Evolutionary conservation across 1,140 invertebrate species (phyloP), one percentile per base, ranked within the genome.

Genomic region (Rhyacophila brunnea): DNA sequence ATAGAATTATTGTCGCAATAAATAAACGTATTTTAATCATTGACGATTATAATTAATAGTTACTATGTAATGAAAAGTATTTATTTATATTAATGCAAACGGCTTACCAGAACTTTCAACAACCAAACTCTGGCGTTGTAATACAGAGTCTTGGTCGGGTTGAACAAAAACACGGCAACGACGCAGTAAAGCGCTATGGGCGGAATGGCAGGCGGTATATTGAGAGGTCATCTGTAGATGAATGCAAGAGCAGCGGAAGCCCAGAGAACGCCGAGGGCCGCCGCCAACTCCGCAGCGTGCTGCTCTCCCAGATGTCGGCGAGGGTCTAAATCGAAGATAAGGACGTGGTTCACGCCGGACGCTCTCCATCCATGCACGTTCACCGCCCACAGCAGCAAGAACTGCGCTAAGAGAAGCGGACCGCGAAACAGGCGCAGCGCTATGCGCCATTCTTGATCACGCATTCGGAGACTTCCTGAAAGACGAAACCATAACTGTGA

Each of bases 331-430:
- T 99, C 97, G 73, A 99, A 99, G 66, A 99, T 99, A 0, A 99
- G 83, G 0, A 99, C 97, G 74, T 99, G 98, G 82, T 99, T 99
- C 2, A 99, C 96, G 7, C 97, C 96, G 0, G 95, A 96, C 5
- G 92, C 93, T 64, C 96, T 81, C 96, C 96, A 99, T 13, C 95
- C 95, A 74, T 98, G 98, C n/a, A 93, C 96, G 71, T 99, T 99
- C 13, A 99, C 87, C 13, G 96, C 96, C 71, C 98, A 94, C 1
- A 99, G 77, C 71, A 98, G 98, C 62, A 99, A 83, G 71, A 96
- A 96, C 66, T 97, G 83, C 48, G 98, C 90, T 23, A 99, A 80
- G 0, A 99, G 84, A 55, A 99, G 84, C 2, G 95, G 93, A 0
- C 93, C 95, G 32, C 97, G 82, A 72, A 98, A 99, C 9, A 99